Conservation (phyloP, 2,888 invertebrate genomes). For the Ophion ellenae region DNA sequence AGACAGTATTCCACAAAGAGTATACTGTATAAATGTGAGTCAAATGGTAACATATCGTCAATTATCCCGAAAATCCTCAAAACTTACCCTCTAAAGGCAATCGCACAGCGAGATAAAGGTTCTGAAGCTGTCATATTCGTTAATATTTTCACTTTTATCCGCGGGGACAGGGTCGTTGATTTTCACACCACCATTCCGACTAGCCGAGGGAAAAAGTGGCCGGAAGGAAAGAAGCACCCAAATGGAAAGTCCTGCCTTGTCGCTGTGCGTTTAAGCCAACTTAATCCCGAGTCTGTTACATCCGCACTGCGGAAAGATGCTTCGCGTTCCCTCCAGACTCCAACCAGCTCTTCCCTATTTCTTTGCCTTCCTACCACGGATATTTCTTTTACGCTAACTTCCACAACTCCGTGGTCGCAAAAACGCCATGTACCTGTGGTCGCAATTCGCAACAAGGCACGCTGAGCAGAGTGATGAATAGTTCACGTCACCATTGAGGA, state of each 20-base stretch:
- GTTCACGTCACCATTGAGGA: background rate
- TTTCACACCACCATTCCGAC: background rate
- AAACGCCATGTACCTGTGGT: background rate
- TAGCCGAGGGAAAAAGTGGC: slow-evolving; percentile 2
- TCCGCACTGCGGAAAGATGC: slow-evolving; percentile 67
- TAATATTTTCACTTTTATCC: background rate
- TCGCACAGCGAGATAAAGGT: background rate
- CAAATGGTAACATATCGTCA: too few relatives aligned
- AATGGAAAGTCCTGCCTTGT: slow-evolving; percentile 44
- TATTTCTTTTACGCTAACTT: slow-evolving; percentile 22
- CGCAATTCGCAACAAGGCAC: background rate
- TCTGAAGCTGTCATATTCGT: background rate
- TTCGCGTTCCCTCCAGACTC: slow-evolving; percentile 50
- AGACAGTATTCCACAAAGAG: too few relatives aligned
- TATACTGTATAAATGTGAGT: too few relatives aligned
- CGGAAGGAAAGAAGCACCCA: slow-evolving; percentile 17
- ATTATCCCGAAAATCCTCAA: background rate
- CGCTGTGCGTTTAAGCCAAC: slow-evolving; percentile 58
- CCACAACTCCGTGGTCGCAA: background rate
- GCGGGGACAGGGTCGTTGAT: background rate
- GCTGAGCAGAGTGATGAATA: background rate
- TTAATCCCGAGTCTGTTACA: slow-evolving; percentile 64
- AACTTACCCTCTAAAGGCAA: background rate
- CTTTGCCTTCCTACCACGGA: slow-evolving; percentile 15
- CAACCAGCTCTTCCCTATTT: slow-evolving; percentile 38